Conservation (phyloP, 2,113 vertebrate genomes). For the Leucopsar rothschildi region DNA sequence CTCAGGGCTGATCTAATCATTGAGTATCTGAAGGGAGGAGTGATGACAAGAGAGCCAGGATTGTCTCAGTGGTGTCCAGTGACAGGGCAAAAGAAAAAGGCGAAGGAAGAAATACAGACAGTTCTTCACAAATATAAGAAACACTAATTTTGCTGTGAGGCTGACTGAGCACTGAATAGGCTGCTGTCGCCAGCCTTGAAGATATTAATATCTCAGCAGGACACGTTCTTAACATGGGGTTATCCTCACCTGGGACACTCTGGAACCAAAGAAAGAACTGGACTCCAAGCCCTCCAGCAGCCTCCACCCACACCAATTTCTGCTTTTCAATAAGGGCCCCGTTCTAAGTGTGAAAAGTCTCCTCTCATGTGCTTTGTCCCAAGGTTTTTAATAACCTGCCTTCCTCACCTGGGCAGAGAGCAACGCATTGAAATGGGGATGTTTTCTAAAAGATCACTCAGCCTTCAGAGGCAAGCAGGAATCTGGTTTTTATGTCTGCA, state of each 20-base stretch:
- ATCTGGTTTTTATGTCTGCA: neutral
- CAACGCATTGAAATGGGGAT: neutral
- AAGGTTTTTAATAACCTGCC: neutral
- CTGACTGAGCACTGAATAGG: neutral
- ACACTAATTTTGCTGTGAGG: neutral
- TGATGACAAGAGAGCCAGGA: neutral
- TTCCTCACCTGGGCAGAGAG: neutral
- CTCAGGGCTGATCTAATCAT: rapidly evolving
- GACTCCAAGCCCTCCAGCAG: neutral
- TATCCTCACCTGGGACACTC: neutral
- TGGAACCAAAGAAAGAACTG: neutral
- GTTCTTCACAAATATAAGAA: neutral
- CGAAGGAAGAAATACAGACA: neutral
- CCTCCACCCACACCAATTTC: neutral
- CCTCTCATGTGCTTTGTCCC: neutral
- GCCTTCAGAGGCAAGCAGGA: neutral
- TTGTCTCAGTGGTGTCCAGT: neutral
- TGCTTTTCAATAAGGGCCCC: neutral
- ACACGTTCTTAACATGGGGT: neutral
- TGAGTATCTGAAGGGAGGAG: neutral
- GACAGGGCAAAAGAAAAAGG: neutral
- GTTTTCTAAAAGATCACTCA: neutral
- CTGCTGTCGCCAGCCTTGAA: neutral
- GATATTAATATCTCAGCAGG: neutral
- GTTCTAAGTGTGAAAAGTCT: neutral